Conservation (phyloP, 2,888 invertebrate species). For the Drosophila parthenogenetica region DNA sequence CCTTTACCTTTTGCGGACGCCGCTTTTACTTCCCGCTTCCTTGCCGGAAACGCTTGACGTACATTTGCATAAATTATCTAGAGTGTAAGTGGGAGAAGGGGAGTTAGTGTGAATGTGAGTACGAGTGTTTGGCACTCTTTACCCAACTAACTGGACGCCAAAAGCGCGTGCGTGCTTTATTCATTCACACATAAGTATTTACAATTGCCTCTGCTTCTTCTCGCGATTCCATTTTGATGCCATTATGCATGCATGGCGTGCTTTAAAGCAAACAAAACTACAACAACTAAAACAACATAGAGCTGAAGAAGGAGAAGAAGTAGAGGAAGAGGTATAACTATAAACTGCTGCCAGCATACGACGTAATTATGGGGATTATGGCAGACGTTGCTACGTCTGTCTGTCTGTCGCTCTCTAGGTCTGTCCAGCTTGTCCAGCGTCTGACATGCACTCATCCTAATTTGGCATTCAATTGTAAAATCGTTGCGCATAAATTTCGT, state of each 20-base stretch:
- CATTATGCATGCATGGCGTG: conserved; percentile 71
- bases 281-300: conserved; percentile 20
- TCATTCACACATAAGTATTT: conserved; percentile 55
- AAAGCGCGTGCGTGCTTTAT: conserved; percentile 68
- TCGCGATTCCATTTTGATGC: conserved; percentile 22
- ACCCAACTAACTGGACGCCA: conserved; percentile 33
- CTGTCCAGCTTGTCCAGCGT: conserved; percentile 21
- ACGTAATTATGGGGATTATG: conserved; percentile 68
- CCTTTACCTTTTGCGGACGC: conserved; percentile 26
- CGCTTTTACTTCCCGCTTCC: conserved; percentile 56
- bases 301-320: conserved; percentile 2
- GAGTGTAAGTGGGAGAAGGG: not conserved
- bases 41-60: conserved; percentile 53
- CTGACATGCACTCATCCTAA: conserved; percentile 49
- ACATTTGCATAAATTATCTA: conserved; percentile 47
- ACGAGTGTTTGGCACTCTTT: conserved; percentile 25
- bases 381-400: conserved; percentile 39
- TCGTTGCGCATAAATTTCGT: conserved; percentile 66
- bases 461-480: conserved; percentile 73
- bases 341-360: conserved; percentile 26
- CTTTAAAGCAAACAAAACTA: conserved; percentile 28
- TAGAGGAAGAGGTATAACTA: not conserved
- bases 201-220: conserved; percentile 53
- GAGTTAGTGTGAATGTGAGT: conserved; percentile 6
- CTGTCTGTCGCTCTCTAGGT: conserved; percentile 3